Evolutionary conservation across 2,888 invertebrate species (phyloP).

Genomic region (Eupithecia subumbrata): DNA sequence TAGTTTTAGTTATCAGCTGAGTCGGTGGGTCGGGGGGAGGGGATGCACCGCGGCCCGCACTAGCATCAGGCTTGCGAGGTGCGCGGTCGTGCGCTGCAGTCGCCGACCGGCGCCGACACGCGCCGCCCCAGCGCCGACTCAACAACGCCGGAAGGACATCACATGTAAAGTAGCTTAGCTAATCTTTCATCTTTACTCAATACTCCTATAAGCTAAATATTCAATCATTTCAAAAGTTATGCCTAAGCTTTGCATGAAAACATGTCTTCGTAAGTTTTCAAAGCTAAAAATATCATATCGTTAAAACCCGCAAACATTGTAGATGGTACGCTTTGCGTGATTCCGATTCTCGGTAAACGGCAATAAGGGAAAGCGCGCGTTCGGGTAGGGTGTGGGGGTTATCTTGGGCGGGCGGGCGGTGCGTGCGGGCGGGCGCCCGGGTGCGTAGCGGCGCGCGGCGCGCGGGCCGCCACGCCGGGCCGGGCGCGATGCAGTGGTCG

Average conservation of each 20-base stretch:
- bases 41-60: constrained; percentile 26
- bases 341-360: constrained; percentile 51
- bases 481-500: constrained; percentile 71
- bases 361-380: constrained; percentile 55
- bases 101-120: background rate
- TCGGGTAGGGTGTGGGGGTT: constrained; percentile 49
- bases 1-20: constrained; percentile 42
- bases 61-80: constrained; percentile 7
- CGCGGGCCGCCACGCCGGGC: constrained; percentile 39
- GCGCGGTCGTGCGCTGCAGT: constrained; percentile 15
- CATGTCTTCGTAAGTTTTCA: background rate
- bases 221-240: background rate
- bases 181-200: background rate
- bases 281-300: background rate
- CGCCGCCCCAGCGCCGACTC: background rate
- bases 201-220: background rate
- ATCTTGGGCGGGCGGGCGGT: constrained; percentile 46
- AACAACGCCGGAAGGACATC: constrained; percentile 16
- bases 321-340: constrained; percentile 48
- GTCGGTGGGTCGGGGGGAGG: background rate
- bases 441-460: constrained; percentile 50
- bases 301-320: constrained; percentile 19
- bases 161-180: constrained; percentile 16
- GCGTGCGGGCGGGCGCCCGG: constrained; percentile 46
- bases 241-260: background rate